phyloP scores from a whole-genome alignment of 1,140 invertebrate genomes.

The Teleopsis dalmanni region DNA sequence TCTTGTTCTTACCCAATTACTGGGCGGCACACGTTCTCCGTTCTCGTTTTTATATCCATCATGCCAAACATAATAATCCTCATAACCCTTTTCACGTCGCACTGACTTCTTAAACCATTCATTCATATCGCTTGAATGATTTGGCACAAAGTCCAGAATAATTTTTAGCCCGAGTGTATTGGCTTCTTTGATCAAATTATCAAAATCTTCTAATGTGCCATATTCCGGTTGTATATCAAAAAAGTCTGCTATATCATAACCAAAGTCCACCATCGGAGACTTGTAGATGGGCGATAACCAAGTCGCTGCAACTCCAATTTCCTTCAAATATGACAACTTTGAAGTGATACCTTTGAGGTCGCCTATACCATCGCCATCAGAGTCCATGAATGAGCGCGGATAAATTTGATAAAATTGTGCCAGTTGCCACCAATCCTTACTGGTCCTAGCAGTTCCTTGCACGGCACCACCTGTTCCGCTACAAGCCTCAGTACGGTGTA shows the following conservation, averaged over 20 bases:
- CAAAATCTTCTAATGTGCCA: conserved; percentile 62
- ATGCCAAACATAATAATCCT: conserved; percentile 59
- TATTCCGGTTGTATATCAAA: conserved; percentile 61
- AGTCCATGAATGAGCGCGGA: conserved; percentile 62
- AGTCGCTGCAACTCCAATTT: conserved; percentile 50
- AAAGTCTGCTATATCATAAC: conserved; percentile 62
- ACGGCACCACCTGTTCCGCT: too few relatives aligned
- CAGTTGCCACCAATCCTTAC: conserved; percentile 57
- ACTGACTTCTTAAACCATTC: conserved; percentile 58
- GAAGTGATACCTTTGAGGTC: conserved; percentile 54
- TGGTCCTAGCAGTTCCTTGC: neutral
- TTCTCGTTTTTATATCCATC: conserved; percentile 42
- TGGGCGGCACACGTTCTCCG: conserved; percentile 46
- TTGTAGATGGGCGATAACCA: conserved; percentile 66
- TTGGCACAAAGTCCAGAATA: conserved; percentile 73
- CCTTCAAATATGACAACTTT: conserved; percentile 48
- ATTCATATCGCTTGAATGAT: conserved; percentile 63
- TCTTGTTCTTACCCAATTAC: conserved; percentile 52
- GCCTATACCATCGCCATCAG: conserved; percentile 61
- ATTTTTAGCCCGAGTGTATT: conserved; percentile 53
- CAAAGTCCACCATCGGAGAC: conserved; percentile 58
- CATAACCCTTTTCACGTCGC: conserved; percentile 50
- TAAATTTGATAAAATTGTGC: conserved; percentile 62
- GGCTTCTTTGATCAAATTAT: conserved; percentile 51
- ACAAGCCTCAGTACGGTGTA: too few relatives aligned